phyloP scores from a whole-genome alignment of 2,113 vertebrate genomes.

The Shinisaurus crocodilurus region DNA sequence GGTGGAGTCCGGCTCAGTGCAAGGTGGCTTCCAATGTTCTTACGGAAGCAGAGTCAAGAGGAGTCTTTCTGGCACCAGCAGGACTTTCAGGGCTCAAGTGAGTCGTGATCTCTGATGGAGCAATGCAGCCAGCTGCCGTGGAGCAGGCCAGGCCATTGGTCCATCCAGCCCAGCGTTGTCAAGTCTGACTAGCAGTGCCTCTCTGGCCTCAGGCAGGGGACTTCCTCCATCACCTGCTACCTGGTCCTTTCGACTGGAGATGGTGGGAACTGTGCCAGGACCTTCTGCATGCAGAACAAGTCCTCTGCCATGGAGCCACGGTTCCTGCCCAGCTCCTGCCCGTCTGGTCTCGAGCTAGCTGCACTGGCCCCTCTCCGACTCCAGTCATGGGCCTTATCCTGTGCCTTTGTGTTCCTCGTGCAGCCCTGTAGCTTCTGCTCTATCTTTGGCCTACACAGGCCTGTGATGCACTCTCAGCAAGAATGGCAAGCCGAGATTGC shows the following conservation, averaged over 20 bases:
- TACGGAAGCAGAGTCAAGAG: not conserved
- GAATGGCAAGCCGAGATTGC: no score
- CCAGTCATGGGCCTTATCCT: not conserved
- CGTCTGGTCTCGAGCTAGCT: not conserved
- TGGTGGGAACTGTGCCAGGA: no score
- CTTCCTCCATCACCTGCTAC: not conserved
- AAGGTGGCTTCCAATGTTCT: no score
- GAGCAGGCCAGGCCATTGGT: not conserved
- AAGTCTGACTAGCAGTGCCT: no score
- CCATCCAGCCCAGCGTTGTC: no score
- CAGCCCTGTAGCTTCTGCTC: not conserved
- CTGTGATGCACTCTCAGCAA: not conserved
- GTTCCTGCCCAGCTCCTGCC: no score
- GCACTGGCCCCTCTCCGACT: not conserved
- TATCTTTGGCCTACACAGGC: not conserved
- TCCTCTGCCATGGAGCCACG: not conserved
- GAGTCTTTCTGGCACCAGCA: not conserved
- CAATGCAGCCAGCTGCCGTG: not conserved
- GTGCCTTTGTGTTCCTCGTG: not conserved
- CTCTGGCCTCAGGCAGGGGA: not conserved
- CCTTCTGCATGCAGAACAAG: not conserved
- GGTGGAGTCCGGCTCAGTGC: no score
- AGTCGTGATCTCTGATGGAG: not conserved
- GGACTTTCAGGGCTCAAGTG: not conserved
- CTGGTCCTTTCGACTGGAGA: not conserved